Conservation (phyloP, 2,888 invertebrate species). For the Neoitamus cyanurus region DNA sequence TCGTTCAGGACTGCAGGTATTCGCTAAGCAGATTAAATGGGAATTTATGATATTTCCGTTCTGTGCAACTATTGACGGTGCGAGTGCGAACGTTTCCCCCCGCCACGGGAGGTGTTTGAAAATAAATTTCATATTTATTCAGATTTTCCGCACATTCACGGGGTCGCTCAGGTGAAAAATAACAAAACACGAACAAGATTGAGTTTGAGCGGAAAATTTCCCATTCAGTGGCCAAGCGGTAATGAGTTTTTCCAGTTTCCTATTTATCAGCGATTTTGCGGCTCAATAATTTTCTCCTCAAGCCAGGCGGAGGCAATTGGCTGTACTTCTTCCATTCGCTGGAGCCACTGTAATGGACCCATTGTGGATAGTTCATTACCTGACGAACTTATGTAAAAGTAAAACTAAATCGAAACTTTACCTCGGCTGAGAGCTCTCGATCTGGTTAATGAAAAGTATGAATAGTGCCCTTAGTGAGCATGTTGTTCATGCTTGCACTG, state of each 20-base stretch:
- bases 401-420: neutral
- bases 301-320: neutral
- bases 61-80: neutral
- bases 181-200: neutral
- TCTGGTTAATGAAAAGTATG: neutral
- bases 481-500: too few species aligned
- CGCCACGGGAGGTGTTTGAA: neutral
- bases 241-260: neutral
- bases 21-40: conserved; percentile 1
- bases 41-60: conserved; percentile 9
- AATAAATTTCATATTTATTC: neutral
- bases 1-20: neutral
- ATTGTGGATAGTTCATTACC: neutral
- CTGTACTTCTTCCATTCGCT: neutral
- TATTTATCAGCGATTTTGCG: neutral
- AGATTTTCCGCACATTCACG: neutral
- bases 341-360: neutral
- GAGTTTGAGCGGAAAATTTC: neutral
- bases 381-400: neutral
- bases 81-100: neutral
- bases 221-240: neutral
- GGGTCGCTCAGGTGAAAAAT: neutral
- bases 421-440: neutral
- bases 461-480: too few species aligned
- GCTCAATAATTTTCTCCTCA: neutral